phyloP scores from a whole-genome alignment of 2,888 invertebrate species.

The Netelia melanura region DNA sequence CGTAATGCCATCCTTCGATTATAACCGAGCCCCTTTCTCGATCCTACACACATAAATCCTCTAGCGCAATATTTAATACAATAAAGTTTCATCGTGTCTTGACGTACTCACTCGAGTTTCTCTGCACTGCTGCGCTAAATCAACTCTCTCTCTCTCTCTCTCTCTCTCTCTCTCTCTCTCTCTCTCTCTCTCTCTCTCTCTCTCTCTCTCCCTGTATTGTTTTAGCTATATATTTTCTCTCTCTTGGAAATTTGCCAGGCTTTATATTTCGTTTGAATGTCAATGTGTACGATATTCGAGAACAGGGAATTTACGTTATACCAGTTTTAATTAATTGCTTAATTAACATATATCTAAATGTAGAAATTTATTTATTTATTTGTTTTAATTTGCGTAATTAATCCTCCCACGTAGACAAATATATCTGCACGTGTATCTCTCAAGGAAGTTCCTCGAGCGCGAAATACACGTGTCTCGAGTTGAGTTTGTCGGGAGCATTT shows the following conservation, averaged over 20 bases:
- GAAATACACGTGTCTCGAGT: too few relatives aligned
- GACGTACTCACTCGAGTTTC: conserved; percentile 11
- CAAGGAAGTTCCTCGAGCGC: too few relatives aligned
- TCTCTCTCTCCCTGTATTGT: background rate
- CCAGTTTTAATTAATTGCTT: too few relatives aligned
- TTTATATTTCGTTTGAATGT: conserved; percentile 36
- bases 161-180: background rate
- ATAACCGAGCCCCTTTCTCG: conserved; percentile 35
- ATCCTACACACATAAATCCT: conserved; percentile 27
- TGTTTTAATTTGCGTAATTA: too few relatives aligned
- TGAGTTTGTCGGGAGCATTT: too few relatives aligned
- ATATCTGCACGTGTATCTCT: too few relatives aligned
- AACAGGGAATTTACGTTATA: background rate
- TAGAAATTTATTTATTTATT: too few relatives aligned
- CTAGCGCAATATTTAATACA: conserved; percentile 34
- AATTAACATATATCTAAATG: too few relatives aligned
- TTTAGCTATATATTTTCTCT: background rate
- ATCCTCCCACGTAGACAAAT: too few relatives aligned
- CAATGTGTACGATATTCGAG: conserved; percentile 28
- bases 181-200: conserved; percentile 5
- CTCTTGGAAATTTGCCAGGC: background rate
- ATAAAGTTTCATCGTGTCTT: conserved; percentile 30
- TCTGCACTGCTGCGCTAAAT: conserved; percentile 22
- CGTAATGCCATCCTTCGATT: background rate
- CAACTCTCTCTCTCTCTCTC: conserved; percentile 8